Percentiles rank a stretch among this genome's conserved stretches.
These are phyloP conservation scores for Sinodicranocentrus sp. DNA, from an alignment of 2,888 invertebrate genomes.

Conservation along the genomic window DNA sequence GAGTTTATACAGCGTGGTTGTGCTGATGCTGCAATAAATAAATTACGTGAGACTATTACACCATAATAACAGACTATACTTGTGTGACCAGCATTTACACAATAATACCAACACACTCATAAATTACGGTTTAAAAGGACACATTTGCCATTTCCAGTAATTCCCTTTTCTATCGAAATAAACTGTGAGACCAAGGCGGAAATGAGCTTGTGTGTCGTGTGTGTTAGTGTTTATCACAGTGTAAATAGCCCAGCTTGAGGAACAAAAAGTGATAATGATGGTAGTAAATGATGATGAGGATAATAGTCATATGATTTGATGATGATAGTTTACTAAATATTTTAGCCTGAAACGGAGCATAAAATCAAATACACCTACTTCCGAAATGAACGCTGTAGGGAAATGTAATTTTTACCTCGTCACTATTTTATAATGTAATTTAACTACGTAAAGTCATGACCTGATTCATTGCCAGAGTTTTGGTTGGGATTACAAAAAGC, in stretches of 20 bases:
- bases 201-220: constrained; percentile 36
- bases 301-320: constrained; percentile 50
- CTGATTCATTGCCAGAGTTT: constrained; percentile 40
- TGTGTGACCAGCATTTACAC: constrained; percentile 39
- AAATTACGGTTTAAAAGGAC: constrained; percentile 65
- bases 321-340: constrained; percentile 43
- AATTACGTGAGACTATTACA: constrained; percentile 65
- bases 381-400: constrained; percentile 9
- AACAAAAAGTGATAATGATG: constrained; percentile 1
- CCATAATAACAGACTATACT: constrained; percentile 36
- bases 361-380: constrained; percentile 31
- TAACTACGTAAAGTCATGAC: constrained; percentile 39
- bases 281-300: constrained; percentile 13
- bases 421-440: background rate
- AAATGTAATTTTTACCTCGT: constrained; percentile 14
- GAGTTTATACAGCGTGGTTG: background rate
- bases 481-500: constrained; percentile 3
- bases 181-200: constrained; percentile 33
- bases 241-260: background rate
- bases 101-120: constrained; percentile 42
- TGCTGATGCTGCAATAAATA: constrained; percentile 54
- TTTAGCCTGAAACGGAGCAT: constrained; percentile 33
- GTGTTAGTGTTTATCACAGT: background rate
- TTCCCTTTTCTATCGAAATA: constrained; percentile 47
- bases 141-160: constrained; percentile 66